Evolutionary conservation across 2,888 invertebrate genomes (phyloP).

Genomic region (Anthophora plumipes): DNA sequence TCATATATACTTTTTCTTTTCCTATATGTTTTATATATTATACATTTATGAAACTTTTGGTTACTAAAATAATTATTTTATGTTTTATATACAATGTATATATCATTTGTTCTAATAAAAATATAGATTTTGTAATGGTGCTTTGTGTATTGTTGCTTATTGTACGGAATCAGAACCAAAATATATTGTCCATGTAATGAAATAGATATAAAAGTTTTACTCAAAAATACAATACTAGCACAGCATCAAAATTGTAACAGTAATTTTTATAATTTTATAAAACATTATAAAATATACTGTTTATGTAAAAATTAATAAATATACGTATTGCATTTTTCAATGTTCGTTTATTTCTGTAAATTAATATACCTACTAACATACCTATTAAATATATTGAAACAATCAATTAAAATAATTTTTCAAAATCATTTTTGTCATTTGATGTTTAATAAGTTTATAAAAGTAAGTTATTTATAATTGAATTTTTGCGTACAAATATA

Average conservation of each 20-base stretch:
- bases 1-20: background rate
- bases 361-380: no score
- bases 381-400: background rate
- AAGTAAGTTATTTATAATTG: background rate
- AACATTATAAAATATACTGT: background rate
- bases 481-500: background rate
- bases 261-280: conserved; percentile 2
- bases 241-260: conserved; percentile 23
- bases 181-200: background rate
- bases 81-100: background rate
- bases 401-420: background rate
- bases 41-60: background rate
- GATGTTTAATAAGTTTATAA: background rate
- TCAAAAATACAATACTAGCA: conserved; percentile 6
- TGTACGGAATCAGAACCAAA: conserved; percentile 37
- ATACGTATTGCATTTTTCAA: background rate
- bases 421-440: background rate
- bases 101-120: conserved; percentile 1
- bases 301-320: background rate
- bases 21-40: background rate
- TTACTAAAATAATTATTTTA: background rate
- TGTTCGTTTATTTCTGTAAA: background rate
- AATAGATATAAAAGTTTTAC: background rate
- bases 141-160: background rate
- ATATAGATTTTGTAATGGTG: background rate